Percentiles rank a stretch among this genome's conserved stretches.
Evolutionary conservation across 64 coral and sea anemone genomes (phyloP).

Genomic region (Pachyseris speciosa): DNA sequence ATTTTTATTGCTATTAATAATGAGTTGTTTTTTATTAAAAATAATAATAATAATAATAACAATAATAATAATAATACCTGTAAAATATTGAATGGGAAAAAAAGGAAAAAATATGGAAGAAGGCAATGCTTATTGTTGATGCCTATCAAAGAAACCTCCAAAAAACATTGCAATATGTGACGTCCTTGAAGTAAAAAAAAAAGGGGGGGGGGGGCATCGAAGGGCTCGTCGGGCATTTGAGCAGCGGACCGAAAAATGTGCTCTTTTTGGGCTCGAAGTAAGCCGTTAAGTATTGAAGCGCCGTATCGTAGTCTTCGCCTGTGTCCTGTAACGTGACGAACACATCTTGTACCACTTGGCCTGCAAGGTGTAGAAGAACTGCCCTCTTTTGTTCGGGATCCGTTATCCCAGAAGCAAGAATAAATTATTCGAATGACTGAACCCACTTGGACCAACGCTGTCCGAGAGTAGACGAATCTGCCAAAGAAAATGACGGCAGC

Average conservation of each 20-base stretch:
- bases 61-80: too few species aligned
- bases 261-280: conserved; percentile 44
- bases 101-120: too few species aligned
- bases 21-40: too few species aligned
- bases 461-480: neutral
- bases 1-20: too few species aligned
- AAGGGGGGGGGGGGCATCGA: too few species aligned
- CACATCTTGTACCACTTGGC: conserved; percentile 4
- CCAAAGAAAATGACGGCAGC: neutral
- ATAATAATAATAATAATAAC: too few species aligned
- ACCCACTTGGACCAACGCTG: conserved; percentile 3
- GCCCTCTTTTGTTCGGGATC: neutral
- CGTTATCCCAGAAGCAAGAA: neutral
- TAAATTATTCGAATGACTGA: neutral
- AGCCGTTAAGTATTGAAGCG: neutral
- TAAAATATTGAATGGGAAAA: too few species aligned
- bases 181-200: too few species aligned
- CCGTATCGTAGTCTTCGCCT: neutral
- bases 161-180: too few species aligned
- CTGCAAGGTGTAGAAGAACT: neutral
- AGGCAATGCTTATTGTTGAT: too few species aligned
- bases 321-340: neutral
- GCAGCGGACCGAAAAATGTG: conserved; percentile 4
- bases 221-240: too few species aligned
- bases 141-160: too few species aligned